Evolutionary conservation across 2,888 invertebrate species (phyloP), one percentile per base, ranked within the genome.

Genomic region (Dryadula phaetusa): DNA sequence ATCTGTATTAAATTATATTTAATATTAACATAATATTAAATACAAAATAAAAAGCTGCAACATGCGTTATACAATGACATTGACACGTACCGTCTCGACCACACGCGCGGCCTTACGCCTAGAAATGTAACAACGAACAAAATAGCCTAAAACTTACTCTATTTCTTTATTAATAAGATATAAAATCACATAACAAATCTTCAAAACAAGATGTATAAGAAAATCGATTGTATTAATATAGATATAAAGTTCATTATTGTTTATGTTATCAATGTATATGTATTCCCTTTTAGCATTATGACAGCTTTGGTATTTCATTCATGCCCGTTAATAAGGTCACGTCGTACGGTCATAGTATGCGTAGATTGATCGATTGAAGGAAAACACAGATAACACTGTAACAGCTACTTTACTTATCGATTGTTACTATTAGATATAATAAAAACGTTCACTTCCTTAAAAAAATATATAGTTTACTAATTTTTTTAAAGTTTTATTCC

Each of bases 311-410:
- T 69, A 69, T 70, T 76, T 72, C 76, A 76, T 76, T 76, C 74
- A 76, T 73, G 64, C 68, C 71, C 52, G 70, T 62, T 64, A 70
- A 70, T 67, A 72, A 75, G 75, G 76, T 73, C 72, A 66, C 42
- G 44, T 34, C 64, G 70, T 75, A 71, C 68, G 76, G 66, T 67
- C 65, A 61, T 73, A 75, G 75, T 74, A 71, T 63, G 72, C 74
- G 75, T 72, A 71, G 67, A 22, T 37, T 69, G 28, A 66, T 70
- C 56, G 37, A 66, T 62, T n/a, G 22, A 62, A 28, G 58, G 18
- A 28, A 44, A 20, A 28, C 25, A 56, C 2, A 37, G 54, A 40
- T 56, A 56, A 37, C 6, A 22, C 4, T 34, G n/a, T n/a, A n/a
- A 34, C 4, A 40, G 14, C n/a, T 25, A 28, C 49, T n/a, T 25